Percentiles rank a stretch among this genome's conserved stretches.
These are phyloP conservation scores for Aricia artaxerxes DNA, from an alignment of 2,888 invertebrate genomes.

Conservation along the genomic window DNA sequence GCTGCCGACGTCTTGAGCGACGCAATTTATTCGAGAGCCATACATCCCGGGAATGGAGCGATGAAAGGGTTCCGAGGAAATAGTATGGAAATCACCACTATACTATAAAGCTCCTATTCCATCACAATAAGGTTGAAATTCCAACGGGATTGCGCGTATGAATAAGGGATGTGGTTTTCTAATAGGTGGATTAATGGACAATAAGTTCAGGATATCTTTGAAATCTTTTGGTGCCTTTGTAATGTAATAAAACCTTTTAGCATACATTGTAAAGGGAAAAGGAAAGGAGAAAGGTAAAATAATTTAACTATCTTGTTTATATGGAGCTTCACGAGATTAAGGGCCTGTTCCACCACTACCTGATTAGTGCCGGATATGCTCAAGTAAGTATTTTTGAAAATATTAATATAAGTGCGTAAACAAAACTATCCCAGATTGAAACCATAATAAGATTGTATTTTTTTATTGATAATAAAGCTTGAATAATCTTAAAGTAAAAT, in stretches of 20 bases:
- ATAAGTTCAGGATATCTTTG: slow-evolving; percentile 8
- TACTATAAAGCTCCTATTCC: background rate
- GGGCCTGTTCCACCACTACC: background rate
- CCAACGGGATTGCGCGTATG: background rate
- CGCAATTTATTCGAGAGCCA: slow-evolving; percentile 41
- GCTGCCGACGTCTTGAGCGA: slow-evolving; percentile 27
- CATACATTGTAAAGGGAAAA: background rate
- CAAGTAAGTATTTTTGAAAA: too few relatives aligned
- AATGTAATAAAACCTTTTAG: slow-evolving; percentile 1
- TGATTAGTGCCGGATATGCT: background rate
- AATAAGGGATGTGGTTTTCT: background rate
- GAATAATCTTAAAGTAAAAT: background rate
- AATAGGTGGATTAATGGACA: slow-evolving; percentile 4
- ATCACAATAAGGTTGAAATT: background rate
- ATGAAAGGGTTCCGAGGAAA: slow-evolving; percentile 39
- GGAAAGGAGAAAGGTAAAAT: background rate
- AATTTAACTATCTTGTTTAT: background rate
- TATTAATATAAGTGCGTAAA: too few relatives aligned
- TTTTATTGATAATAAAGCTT: too few relatives aligned
- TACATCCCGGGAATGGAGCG: slow-evolving; percentile 37
- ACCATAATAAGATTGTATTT: too few relatives aligned
- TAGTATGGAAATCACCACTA: slow-evolving; percentile 31
- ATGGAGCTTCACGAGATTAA: too few relatives aligned
- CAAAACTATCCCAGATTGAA: too few relatives aligned
- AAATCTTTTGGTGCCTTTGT: background rate